Evolutionary conservation across 2,113 vertebrate genomes (phyloP), one percentile per base, ranked within the genome.

Genomic region (Percopsis transmontana): DNA sequence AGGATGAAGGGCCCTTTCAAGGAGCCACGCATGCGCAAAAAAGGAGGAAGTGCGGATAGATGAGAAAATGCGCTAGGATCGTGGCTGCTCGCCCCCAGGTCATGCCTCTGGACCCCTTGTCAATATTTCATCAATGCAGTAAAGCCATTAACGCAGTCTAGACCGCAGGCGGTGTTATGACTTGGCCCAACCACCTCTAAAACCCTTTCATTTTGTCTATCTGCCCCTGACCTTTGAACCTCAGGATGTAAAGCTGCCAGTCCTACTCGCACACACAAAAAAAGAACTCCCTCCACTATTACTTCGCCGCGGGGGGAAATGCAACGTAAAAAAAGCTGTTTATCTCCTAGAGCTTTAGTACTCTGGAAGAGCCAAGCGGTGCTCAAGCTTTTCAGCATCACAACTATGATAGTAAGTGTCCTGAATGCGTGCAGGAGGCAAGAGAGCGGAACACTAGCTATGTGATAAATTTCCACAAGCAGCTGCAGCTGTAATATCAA

Each of bases 81-180:
- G 71, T 79, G 77, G 66, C 60, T 62, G 73, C 85, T 84, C 80
- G 79, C 85, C 78, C 61, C 59, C 8, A 56, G 77, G 78, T 86
- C 83, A 84, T 70, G 82, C 77, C 83, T 86, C 73, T 33, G 77
- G 79, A 73, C 76, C 70, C 39, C 74, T 27, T 81, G 86, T 87
- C 88, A 89, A 90, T 88, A 88, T 89, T 86, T 91, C 84, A 91
- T 83, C 80, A 77, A 78, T 66, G 84, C 81, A 76, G 81, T 90
- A 85, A 89, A 89, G 56, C 80, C 82, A 87, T 92, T 90, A 88
- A 88, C 77, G 80, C 63, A 72, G 92, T 92, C 90, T 92, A 91
- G 91, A 93, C 91, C 76, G 71, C 18, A n/a, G 71, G 76, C 69
- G 66, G 75, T 73, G 86, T 88, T 85, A 87, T 70, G 79, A 84